These are phyloP conservation scores for Aleiodes alternator DNA, from an alignment of 2,888 invertebrate species.

Conservation along the genomic window DNA sequence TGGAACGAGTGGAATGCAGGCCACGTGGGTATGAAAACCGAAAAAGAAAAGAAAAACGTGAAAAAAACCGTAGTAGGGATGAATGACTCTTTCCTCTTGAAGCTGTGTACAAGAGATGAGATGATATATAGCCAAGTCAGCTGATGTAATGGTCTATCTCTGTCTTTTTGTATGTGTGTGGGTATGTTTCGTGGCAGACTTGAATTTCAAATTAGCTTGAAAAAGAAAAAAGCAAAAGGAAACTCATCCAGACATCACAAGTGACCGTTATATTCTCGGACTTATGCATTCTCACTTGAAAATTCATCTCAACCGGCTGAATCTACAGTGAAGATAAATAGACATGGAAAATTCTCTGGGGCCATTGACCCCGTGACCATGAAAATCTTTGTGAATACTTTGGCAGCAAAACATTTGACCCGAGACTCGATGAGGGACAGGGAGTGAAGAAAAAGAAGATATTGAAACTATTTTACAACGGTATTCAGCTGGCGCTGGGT, in stretches of 20 bases:
- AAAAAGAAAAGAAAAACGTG: constrained; percentile 53
- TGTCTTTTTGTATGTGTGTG: too few species aligned
- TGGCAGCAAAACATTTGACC: constrained; percentile 56
- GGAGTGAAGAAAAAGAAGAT: too few species aligned
- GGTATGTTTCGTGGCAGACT: constrained; percentile 36
- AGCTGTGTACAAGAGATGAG: constrained; percentile 15
- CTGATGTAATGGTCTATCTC: constrained; percentile 8
- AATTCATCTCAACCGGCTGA: constrained; percentile 2
- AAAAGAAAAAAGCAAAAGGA: constrained; percentile 47
- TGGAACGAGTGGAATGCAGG: constrained; percentile 37
- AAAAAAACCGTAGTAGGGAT: constrained; percentile 19
- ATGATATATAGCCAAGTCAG: constrained; percentile 30
- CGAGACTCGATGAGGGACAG: constrained; percentile 54
- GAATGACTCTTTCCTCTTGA: constrained; percentile 22
- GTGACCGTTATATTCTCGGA: constrained; percentile 36
- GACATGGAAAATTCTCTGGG: constrained; percentile 42
- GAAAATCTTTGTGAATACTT: constrained; percentile 46
- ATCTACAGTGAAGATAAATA: constrained; percentile 13
- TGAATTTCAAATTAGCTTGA: constrained; percentile 63
- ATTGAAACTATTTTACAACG: constrained; percentile 2
- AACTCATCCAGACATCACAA: constrained; percentile 29
- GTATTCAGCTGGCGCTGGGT: neutral
- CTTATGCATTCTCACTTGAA: constrained; percentile 5
- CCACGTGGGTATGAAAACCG: constrained; percentile 19
- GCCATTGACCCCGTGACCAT: constrained; percentile 55